Base-by-base conservation (phyloP, 2,113 vertebrate species). In the Chionodraco myersi region DNA sequence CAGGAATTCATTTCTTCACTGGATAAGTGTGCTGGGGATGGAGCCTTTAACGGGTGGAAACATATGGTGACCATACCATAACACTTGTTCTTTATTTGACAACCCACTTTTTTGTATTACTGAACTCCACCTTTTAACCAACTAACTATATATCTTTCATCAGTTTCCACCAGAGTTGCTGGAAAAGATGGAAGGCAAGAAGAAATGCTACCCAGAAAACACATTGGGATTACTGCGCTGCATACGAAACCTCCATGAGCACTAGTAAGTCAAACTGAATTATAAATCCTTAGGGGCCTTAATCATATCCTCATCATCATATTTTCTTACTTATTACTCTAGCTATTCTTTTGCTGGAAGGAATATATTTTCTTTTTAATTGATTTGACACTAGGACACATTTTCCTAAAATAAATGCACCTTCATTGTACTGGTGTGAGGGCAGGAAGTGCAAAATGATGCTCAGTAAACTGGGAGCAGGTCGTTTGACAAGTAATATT, bases 181-280 rank as follows among this genome's bases (percentile, higher is more conserved):
- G 10, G 1, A n/a, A 69, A 71, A 74, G 49, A 1, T 89, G 79
- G 91, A 92, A 0, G 5, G 5, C 8, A 86, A 73, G 16, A 89
- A 77, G 1, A 90, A 89, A 71, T 0, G 26, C 26, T 30, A 93
- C 63, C 51, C 84, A 23, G 77, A 90, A 3, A 88, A 57, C 54
- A 80, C 26, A 0, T 12, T 91, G 0, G 92, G 72, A 21, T 63
- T 94, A 51, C 21, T 93, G 53, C 89, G 88, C 69, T 93, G 90
- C 57, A 86, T 88, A 52, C 81, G 88, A 10, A 94, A 89, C 78
- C 47, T 92, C 3, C 41, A 65, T 5, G 26, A 26, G 26, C 90
- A 93, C 75, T 8, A 89, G 92, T 94, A 34, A 92, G 90, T 87
- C 10, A 6, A 58, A 60, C 1, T 21, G 11, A 63, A 7, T 51